A percentile compares a stretch with the other conserved stretches of the same genome.
Conservation (phyloP, 30 jellyfish, hydroid and myxozoan genomes). For the Chironex yamaguchii region DNA sequence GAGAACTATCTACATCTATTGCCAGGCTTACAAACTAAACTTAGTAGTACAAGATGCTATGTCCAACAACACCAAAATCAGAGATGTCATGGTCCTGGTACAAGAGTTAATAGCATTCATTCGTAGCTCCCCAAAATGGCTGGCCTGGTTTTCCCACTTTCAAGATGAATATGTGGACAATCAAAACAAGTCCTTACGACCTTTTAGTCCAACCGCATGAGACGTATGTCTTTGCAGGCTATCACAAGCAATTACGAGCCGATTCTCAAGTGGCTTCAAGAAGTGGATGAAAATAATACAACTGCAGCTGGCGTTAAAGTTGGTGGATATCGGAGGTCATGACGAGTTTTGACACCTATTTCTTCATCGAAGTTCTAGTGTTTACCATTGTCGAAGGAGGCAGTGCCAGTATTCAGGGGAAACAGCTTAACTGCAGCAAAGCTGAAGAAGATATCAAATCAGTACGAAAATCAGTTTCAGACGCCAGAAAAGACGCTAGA, state of each 20-base stretch:
- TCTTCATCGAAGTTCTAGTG: slow-evolving; percentile 45
- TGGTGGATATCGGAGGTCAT: slow-evolving; percentile 65
- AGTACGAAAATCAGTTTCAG: slow-evolving; percentile 10
- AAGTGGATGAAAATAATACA: slow-evolving; percentile 55
- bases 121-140: slow-evolving; percentile 64
- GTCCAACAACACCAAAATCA: slow-evolving; percentile 65
- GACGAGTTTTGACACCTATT: slow-evolving; percentile 44
- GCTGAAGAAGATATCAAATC: slow-evolving; percentile 26
- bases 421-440: slow-evolving; percentile 43
- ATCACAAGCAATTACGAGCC: slow-evolving; percentile 43
- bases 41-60: slow-evolving; percentile 69
- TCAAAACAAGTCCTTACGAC: slow-evolving; percentile 60
- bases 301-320: slow-evolving; percentile 66
- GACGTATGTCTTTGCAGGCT: slow-evolving; percentile 60
- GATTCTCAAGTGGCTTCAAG: slow-evolving; percentile 56
- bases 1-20: slow-evolving; percentile 54
- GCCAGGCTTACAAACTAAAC: slow-evolving; percentile 56
- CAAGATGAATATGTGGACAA: slow-evolving; percentile 41
- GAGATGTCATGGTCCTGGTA: slow-evolving; percentile 58
- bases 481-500: slow-evolving; percentile 49
- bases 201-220: slow-evolving; percentile 56
- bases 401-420: slow-evolving; percentile 61
- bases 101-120: slow-evolving; percentile 70
- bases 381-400: slow-evolving; percentile 70
- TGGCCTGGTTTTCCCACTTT: slow-evolving; percentile 46